Conservation (phyloP, 2,888 invertebrate species). For the Scaeva pyrastri region DNA sequence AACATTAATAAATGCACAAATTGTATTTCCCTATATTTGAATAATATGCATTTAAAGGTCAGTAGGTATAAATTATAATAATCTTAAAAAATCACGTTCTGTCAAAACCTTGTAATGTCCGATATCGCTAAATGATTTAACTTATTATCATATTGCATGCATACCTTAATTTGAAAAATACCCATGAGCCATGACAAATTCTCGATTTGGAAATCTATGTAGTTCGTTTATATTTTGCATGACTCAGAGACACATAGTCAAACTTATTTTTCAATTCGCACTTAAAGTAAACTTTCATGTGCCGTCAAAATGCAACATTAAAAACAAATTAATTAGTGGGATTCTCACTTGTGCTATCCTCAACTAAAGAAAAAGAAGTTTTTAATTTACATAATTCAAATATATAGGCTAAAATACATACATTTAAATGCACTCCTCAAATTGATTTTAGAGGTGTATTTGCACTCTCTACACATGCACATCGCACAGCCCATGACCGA, state of each 20-base stretch:
- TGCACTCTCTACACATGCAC: no score
- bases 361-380: no score
- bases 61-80: not conserved
- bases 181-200: not conserved
- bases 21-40: constrained; percentile 13
- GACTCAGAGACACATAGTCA: not conserved
- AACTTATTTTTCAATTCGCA: no score
- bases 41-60: constrained; percentile 17
- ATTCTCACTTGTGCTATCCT: no score
- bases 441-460: no score
- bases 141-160: not conserved
- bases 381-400: no score
- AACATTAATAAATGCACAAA: not conserved
- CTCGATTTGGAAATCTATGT: not conserved
- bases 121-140: not conserved
- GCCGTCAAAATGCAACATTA: no score
- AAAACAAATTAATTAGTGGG: no score
- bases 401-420: no score
- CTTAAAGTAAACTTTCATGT: no score
- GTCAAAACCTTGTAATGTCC: not conserved
- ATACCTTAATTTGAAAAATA: not conserved
- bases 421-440: no score
- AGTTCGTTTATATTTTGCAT: not conserved
- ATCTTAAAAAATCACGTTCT: constrained; percentile 8
- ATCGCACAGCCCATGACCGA: no score